Percentiles rank a stretch among this genome's conserved stretches.
These are phyloP conservation scores for Ptychobarbus kaznakovi DNA, from an alignment of 2,797 vertebrate genomes.

Conservation along the genomic window DNA sequence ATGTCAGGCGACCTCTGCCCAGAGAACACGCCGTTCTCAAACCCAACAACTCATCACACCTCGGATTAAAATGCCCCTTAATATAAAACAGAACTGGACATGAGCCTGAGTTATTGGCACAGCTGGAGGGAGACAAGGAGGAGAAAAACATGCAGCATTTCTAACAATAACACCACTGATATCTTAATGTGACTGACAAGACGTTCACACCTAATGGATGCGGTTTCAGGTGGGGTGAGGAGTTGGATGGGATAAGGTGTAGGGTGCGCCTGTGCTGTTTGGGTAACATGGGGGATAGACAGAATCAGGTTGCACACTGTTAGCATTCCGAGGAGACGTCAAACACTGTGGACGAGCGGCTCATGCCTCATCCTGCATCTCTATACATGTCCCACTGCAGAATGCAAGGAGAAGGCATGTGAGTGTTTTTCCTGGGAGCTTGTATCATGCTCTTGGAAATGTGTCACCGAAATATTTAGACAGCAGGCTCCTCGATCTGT, in stretches of 20 bases:
- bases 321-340: constrained; percentile 74
- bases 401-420: constrained; percentile 9
- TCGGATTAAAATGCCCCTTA: constrained; percentile 45
- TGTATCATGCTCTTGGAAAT: constrained; percentile 35
- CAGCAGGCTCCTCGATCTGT: background rate
- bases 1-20: constrained; percentile 8
- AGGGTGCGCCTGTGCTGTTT: constrained; percentile 67
- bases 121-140: constrained; percentile 50
- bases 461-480: background rate
- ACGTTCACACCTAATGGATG: constrained; percentile 68
- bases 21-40: constrained; percentile 25
- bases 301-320: constrained; percentile 77
- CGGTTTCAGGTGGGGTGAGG: constrained; percentile 63
- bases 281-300: constrained; percentile 68
- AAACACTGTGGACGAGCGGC: constrained; percentile 48
- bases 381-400: background rate
- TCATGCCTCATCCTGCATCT: background rate
- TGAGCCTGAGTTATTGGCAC: constrained; percentile 66
- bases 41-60: constrained; percentile 2
- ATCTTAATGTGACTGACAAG: constrained; percentile 75
- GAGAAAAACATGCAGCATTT: constrained; percentile 72
- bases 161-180: constrained; percentile 79
- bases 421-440: constrained; percentile 20
- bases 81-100: constrained; percentile 72
- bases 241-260: constrained; percentile 41